Base-by-base conservation (phyloP, 2,797 vertebrate genomes). In the Podarcis siculus region DNA sequence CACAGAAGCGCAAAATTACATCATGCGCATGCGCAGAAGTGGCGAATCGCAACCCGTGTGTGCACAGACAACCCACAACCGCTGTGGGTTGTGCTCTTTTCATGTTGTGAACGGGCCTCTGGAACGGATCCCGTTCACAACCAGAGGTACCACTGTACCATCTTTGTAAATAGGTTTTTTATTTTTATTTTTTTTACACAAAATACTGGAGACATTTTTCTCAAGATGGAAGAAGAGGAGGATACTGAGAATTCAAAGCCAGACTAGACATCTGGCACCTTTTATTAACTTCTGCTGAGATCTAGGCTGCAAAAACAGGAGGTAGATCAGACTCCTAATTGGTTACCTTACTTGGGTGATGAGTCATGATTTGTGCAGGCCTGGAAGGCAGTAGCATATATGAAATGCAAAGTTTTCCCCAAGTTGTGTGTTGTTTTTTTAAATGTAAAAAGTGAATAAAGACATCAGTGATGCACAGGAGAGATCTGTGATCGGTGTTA, bases 381-480 rank as follows among this genome's bases (percentile, higher is more conserved):
- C 64, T 10, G 86, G 89, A 23, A 35, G 8, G 3, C 19, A 87
- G 45, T 88, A 35, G 2, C 66, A 5, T 80, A 77, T 37, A 64
- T 15, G 35, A 61, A 64, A 80, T 67, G 13, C 55, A 49, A 55
- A 23, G 1, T 83, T 69, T 15, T 37, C 83, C 0, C 55, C 71
- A 10, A 23, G 86, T 85, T 45, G 45, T 7, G 1, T 45, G n/a
- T 8, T 45, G 45, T 45, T 78, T 82, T 35, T 32, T 71, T 82
- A 71, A 0, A 3, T 1, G 32, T 83, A 79, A 0, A 89, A 88
- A 58, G 5, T 32, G 7, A 79, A 15, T 55, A 35, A 89, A 84
- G 89, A 82, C 49, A 69, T 39, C 35, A 75, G 83, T 76, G 71
- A 8, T 35, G 72, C 1, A 88, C 45, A 80, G 76, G 75, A 76